Evolutionary conservation across 2,797 vertebrate genomes (phyloP).

Genomic region (Dromococcyx pavoninus): DNA sequence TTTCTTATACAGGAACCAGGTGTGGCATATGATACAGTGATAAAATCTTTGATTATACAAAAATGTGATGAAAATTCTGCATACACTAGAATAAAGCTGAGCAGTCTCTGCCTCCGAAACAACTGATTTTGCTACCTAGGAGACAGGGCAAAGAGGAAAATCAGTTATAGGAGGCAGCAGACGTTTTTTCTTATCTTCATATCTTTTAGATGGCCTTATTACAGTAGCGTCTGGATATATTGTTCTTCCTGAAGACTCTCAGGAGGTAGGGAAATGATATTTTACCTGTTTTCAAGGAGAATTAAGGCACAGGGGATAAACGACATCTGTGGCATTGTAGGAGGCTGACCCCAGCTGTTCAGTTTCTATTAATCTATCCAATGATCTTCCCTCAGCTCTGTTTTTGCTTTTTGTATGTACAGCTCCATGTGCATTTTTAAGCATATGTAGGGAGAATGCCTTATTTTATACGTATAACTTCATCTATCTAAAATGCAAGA

Average conservation of each 20-base stretch:
- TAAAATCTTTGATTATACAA: constrained; percentile 50
- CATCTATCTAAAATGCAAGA: not conserved
- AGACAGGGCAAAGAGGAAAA: constrained; percentile 32
- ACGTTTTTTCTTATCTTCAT: constrained; percentile 46
- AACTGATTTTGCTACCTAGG: constrained; percentile 15
- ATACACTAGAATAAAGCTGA: not conserved
- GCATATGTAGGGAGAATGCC: not conserved
- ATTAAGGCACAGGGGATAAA: not conserved
- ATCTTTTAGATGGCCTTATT: constrained; percentile 27
- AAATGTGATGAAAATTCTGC: constrained; percentile 22
- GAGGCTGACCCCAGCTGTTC: not conserved
- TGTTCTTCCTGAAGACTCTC: constrained; percentile 19
- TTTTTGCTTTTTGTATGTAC: not conserved
- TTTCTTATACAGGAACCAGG: constrained; percentile 48
- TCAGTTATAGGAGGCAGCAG: not conserved
- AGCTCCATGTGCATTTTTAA: not conserved
- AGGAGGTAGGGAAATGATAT: not conserved
- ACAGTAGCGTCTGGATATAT: not conserved
- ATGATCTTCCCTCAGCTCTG: not conserved
- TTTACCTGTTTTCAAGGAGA: not conserved
- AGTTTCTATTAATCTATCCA: not conserved
- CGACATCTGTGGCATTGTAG: not conserved
- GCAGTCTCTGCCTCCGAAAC: constrained; percentile 1
- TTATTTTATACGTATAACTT: not conserved
- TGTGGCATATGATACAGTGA: constrained; percentile 35